Base-by-base conservation (phyloP, 2,888 invertebrate genomes). In the Sinotaia quadrata region DNA sequence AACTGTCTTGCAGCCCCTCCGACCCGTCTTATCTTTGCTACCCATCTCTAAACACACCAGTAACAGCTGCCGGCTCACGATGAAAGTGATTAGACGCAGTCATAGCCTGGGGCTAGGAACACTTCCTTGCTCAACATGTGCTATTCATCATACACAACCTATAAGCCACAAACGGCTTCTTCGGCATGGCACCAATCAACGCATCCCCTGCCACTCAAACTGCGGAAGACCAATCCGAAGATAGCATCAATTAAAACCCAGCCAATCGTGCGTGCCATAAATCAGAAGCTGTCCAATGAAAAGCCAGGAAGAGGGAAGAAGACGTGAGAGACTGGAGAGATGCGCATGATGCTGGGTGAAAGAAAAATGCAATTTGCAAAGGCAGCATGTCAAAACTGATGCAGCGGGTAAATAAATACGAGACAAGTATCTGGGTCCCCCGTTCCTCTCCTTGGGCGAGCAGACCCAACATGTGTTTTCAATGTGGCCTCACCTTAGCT, bases 381-480 rank as follows among this genome's bases (percentile, higher is more conserved):
- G 29, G 31, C 31, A 58, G 56, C 31, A 69, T 37, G 69, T 63
- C 69, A 69, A 57, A 63, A 33, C 58, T 37, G 34, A 34, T 31
- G 56, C 56, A 54, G 29, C 24, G 47, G 61, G 49, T 60, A 70
- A 70, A 66, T 60, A 70, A 70, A 70, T 70, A 70, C 60, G 37
- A 41, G 57, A 66, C 57, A 70, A 60, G 66, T 61, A 70, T 66
- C 52, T 33, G 36, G 57, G 49, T 51, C 57, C n/a, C 34, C n/a
- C 34, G n/a, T 8, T 27, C 57, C 34, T 27, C 34, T 33, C 31
- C 57, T n/a, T 27, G 24, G 41, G 21, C 27, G 63, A 49, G 54
- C 27, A 18, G 29, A 27, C 54, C 54, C 57, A 67, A 71, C 75
- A 73, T 69, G 72, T 71, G 72, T 72, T 72, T 67, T 65, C 70